Base-by-base conservation (phyloP, 2,113 vertebrate species). In the Eptesicus fuscus region DNA sequence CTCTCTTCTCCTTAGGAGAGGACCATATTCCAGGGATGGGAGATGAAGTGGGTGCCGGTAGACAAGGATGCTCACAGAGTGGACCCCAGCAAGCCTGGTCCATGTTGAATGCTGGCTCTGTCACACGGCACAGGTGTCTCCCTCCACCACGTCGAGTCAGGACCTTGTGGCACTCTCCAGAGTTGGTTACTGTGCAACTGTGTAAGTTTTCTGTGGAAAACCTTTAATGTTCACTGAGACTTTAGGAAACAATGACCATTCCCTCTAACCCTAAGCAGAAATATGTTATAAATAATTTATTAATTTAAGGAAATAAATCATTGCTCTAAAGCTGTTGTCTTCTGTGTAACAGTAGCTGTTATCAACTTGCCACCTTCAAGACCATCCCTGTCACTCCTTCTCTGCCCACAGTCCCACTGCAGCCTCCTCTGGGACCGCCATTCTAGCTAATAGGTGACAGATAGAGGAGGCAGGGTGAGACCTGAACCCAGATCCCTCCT, bases 341-440 rank as follows among this genome's bases (percentile, higher is more conserved):
- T n/a, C 28, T 28, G 0, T 28, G 0, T 1, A 3, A 3, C 0
- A 25, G 25, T 1, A 47, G 40, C 35, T 0, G 0, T 30, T 18
- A 2, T 44, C 18, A 18, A 13, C 0, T 12, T 1, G 8, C 25
- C 2, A 0, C 32, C 90, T 51, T 25, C 9, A 6, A 37, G n/a
- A 8, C 1, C 23, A 0, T 25, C 42, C 0, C n/a, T 10, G 0
- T 2, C 3, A 9, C 18, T 25, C 49, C 3, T 37, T 16, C 53
- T n/a, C 53, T 7, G 42, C 14, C 51, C 56, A 9, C 1, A 32
- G 17, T 47, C 42, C 2, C 35, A 13, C 2, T 18, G 35, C 7
- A 20, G 37, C 6, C 13, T 85, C 42, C 37, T 10, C 14, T 1
- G 5, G 10, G 14, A 1, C 18, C 25, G 1, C 5, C 4, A 2